Evolutionary conservation across 2,888 invertebrate species (phyloP), one percentile per base, ranked within the genome.

Genomic region (Pheosia tremula): DNA sequence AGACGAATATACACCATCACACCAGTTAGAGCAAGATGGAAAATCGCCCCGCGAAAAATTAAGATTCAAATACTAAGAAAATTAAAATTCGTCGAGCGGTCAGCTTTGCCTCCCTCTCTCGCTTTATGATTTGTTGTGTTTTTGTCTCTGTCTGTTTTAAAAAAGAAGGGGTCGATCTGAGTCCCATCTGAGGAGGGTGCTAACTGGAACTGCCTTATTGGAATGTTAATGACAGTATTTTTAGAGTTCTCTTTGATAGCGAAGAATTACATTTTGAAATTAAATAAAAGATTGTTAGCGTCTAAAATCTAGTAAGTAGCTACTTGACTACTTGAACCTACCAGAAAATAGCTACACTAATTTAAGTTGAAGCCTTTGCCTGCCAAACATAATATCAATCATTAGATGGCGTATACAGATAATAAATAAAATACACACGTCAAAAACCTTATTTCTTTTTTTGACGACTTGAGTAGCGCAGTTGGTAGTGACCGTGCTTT

Each of bases 31-130:
- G 68, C 67, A 82, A 80, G 84, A 87, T 49, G 73, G 80, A 80
- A 74, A 72, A 81, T 75, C 84, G 72, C 85, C 88, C 88, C 83
- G 87, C 87, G 88, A 92, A 93, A 93, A 93, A 94, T 93, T 92
- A 92, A 92, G 90, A 93, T 94, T 93, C 94, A 92, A 94, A 93
- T 90, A 85, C 90, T 92, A 91, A 93, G 93, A 92, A 93, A 92
- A 93, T 94, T 94, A 93, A 94, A 94, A 94, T 93, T 90, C 91
- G 90, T 82, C 84, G 86, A 89, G 86, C 90, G 91, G 90, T 89
- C 89, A 90, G 82, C 83, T 73, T 69, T 75, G 68, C 59, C 8
- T 89, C 89, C 74, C 82, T 63, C 66, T 92, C 80, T 55, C 3
- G 57, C 83, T 52, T 63, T 5, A 3, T 4, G 39, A 1, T 36